Percentiles rank a stretch among this genome's conserved stretches.
phyloP scores from a whole-genome alignment of 1,140 invertebrate genomes.

The Heliconius hewitsoni region DNA sequence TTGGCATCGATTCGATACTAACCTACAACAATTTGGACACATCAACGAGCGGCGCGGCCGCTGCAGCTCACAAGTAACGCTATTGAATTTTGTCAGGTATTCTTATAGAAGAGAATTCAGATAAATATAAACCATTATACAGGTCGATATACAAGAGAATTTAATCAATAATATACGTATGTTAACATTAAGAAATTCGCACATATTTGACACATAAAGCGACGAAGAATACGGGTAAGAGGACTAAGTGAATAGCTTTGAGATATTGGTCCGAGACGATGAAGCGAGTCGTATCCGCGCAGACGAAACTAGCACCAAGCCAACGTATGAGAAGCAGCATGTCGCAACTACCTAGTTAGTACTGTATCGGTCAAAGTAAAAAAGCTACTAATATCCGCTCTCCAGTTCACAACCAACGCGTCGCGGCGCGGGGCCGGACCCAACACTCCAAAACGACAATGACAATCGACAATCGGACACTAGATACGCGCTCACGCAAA shows the following conservation, averaged over 20 bases:
- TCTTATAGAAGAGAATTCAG: conserved; percentile 73
- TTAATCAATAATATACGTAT: conserved; percentile 52
- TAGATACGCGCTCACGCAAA: conserved; percentile 50
- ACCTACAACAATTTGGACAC: conserved; percentile 76
- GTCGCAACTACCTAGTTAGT: conserved; percentile 27
- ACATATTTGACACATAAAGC: conserved; percentile 81
- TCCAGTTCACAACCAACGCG: conserved; percentile 50
- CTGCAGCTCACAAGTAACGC: conserved; percentile 53
- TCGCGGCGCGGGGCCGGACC: neutral
- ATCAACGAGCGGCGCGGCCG: conserved; percentile 62
- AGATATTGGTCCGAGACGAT: conserved; percentile 79
- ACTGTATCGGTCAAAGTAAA: conserved; percentile 9
- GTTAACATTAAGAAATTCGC: conserved; percentile 76
- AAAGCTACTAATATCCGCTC: conserved; percentile 24
- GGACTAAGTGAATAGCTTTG: conserved; percentile 67
- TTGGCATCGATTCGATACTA: conserved; percentile 70
- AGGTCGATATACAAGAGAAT: conserved; percentile 77
- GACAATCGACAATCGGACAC: conserved; percentile 34
- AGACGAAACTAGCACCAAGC: conserved; percentile 76
- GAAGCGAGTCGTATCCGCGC: conserved; percentile 71
- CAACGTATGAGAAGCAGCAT: conserved; percentile 68
- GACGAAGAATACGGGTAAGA: conserved; percentile 73
- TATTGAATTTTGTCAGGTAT: conserved; percentile 68
- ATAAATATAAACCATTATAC: conserved; percentile 80
- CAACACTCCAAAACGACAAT: neutral